Evolutionary conservation across 2,797 vertebrate species (phyloP).

Genomic region (Heterohyrax brucei): DNA sequence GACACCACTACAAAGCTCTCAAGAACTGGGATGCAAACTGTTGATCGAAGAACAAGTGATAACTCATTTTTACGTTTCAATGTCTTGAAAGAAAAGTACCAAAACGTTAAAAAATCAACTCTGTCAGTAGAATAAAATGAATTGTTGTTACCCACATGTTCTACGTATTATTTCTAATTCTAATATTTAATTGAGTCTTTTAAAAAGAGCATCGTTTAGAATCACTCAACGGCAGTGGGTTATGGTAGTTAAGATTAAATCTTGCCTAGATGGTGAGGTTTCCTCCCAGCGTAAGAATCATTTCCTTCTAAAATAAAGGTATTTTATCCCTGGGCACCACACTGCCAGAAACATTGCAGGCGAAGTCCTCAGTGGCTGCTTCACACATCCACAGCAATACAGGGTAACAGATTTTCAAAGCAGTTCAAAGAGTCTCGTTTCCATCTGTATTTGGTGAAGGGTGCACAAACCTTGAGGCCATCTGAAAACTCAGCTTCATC

Average conservation of each 20-base stretch:
- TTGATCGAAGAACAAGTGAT: not conserved
- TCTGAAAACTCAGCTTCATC: slow-evolving; percentile 97
- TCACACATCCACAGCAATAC: slow-evolving; percentile 91
- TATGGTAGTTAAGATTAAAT: slow-evolving; percentile 32
- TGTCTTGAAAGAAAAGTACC: not conserved
- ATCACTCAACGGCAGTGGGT: not conserved
- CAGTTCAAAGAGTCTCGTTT: slow-evolving; percentile 94
- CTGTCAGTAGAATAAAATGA: not conserved
- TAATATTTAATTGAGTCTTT: not conserved
- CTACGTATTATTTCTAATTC: slow-evolving; percentile 1
- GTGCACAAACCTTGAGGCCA: slow-evolving; percentile 94
- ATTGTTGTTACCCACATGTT: not conserved
- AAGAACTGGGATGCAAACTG: not conserved
- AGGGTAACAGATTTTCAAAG: slow-evolving; percentile 93
- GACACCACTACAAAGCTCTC: slow-evolving; percentile 19
- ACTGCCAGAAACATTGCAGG: slow-evolving; percentile 91
- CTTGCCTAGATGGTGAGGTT: slow-evolving; percentile 6
- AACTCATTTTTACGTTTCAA: not conserved
- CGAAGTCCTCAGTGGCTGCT: slow-evolving; percentile 91
- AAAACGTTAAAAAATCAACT: slow-evolving; percentile 6
- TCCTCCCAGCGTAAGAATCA: slow-evolving; percentile 72
- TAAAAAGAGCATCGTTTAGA: not conserved
- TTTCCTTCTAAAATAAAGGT: slow-evolving; percentile 90
- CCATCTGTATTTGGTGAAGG: slow-evolving; percentile 95
- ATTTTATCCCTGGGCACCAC: slow-evolving; percentile 91